Base-by-base conservation (phyloP, 2,888 invertebrate species). In the Agonum fuliginosum region DNA sequence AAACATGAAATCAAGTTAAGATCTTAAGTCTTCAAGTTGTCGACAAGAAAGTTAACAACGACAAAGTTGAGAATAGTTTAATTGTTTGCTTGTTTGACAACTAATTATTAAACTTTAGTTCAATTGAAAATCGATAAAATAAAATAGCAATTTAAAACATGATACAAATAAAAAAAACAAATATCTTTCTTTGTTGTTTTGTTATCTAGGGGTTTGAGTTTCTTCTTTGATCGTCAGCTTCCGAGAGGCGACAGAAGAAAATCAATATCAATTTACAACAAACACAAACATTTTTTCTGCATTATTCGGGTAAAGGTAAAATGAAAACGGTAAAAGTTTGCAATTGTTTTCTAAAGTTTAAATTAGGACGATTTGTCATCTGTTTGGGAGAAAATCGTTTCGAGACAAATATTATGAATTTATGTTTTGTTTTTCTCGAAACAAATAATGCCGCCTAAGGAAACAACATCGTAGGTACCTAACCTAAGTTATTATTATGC, bases 231-330 rank as follows among this genome's bases (percentile, higher is more conserved):
- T 48, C 20, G 48, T 48, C 48, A 48, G 20, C 19, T 48, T 19
- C 48, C 48, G n/a, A 48, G 19, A 20, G 48, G 48, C 19, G 10
- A 48, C 22, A 48, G 48, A 48, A 48, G 48, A 48, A 48, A 48
- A 48, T 48, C 48, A 20, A 48, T 48, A 48, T 48, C 48, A 48
- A 48, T 48, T 48, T 48, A 48, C 48, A 48, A 48, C 48, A 48
- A 48, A 48, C 20, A 48, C 12, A 5, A 14, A 43, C 43, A 43
- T 43, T 43, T 43, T 43, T 43, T 43, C 43, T n/a, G 48, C 19
- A 20, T 48, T 20, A 20, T 48, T 48, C 20, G 2, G 20, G 10
- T 48, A 17, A 48, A 20, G 20, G 20, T 5, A 48, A 6, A 48
- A 48, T 10, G 20, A 20, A 20, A 48, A 48, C 48, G 20, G 6